A percentile compares a stretch with the other conserved stretches of the same genome.
phyloP scores from a whole-genome alignment of 2,888 invertebrate species.

The Orthonevra nobilis region DNA sequence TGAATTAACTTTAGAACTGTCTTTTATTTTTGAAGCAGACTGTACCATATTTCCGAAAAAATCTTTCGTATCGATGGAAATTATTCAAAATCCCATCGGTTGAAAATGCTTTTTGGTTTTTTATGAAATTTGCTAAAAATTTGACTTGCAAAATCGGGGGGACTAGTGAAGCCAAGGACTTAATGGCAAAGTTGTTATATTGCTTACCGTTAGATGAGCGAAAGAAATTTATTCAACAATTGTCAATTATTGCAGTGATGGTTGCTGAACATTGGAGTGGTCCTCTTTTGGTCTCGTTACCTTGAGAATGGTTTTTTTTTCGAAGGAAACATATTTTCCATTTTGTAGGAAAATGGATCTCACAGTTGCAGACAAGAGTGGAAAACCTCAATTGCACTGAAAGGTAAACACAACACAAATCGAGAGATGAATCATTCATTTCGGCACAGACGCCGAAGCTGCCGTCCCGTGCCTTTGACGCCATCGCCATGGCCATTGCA shows the following conservation, averaged over 20 bases:
- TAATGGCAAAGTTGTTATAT: no score
- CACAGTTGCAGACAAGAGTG: constrained; percentile 19
- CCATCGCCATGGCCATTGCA: neutral
- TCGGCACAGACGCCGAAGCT: constrained; percentile 28
- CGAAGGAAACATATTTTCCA: constrained; percentile 43
- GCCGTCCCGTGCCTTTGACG: neutral
- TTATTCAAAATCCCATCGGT: no score
- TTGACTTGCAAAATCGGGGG: no score
- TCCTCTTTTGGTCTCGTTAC: constrained; percentile 47
- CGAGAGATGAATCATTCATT: constrained; percentile 65
- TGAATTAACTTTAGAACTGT: no score
- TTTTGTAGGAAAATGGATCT: neutral
- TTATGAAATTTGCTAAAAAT: no score
- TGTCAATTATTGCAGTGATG: constrained; percentile 4
- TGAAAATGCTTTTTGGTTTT: no score
- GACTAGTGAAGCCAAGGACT: no score
- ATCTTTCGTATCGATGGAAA: no score
- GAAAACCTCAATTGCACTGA: constrained; percentile 22
- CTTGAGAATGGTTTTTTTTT: constrained; percentile 14
- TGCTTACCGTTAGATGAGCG: constrained; percentile 37
- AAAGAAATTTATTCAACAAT: constrained; percentile 41
- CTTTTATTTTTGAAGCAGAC: no score
- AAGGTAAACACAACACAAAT: constrained; percentile 62
- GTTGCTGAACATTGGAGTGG: constrained; percentile 20
- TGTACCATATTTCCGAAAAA: no score